These are phyloP conservation scores for Melangyna quadrimaculata DNA, from an alignment of 2,888 invertebrate genomes.

Conservation along the genomic window DNA sequence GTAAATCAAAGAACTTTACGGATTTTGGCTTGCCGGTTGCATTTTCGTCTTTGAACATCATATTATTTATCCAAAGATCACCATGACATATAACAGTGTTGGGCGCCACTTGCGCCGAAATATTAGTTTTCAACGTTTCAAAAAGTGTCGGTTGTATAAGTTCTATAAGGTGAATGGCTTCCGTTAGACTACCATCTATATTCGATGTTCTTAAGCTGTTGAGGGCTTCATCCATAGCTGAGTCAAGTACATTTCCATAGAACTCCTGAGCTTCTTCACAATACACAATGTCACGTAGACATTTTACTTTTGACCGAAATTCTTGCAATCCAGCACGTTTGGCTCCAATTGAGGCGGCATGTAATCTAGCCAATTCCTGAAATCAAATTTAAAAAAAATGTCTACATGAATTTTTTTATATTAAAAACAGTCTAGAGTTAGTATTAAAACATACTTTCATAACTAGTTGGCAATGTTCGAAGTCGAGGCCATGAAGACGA, in stretches of 20 bases:
- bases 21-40: slow-evolving; percentile 51
- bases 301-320: slow-evolving; percentile 74
- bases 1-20: slow-evolving; percentile 79
- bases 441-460: slow-evolving; percentile 75
- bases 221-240: slow-evolving; percentile 77
- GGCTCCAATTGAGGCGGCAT: slow-evolving; percentile 79
- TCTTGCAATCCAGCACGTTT: slow-evolving; percentile 74
- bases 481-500: slow-evolving; percentile 76
- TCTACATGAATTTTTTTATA: neutral
- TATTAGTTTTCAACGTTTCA: slow-evolving; percentile 74
- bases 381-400: slow-evolving; percentile 22
- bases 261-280: slow-evolving; percentile 77
- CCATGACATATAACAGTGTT: slow-evolving; percentile 79
- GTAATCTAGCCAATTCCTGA: slow-evolving; percentile 78
- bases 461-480: slow-evolving; percentile 77
- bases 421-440: neutral
- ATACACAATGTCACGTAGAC: slow-evolving; percentile 78
- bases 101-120: slow-evolving; percentile 73
- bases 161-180: slow-evolving; percentile 76
- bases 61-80: slow-evolving; percentile 80
- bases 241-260: slow-evolving; percentile 76
- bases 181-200: slow-evolving; percentile 76
- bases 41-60: slow-evolving; percentile 76
- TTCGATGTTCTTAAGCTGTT: slow-evolving; percentile 77
- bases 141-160: slow-evolving; percentile 75